phyloP scores from a whole-genome alignment of 1,140 invertebrate genomes.

The Triops cancriformis region DNA sequence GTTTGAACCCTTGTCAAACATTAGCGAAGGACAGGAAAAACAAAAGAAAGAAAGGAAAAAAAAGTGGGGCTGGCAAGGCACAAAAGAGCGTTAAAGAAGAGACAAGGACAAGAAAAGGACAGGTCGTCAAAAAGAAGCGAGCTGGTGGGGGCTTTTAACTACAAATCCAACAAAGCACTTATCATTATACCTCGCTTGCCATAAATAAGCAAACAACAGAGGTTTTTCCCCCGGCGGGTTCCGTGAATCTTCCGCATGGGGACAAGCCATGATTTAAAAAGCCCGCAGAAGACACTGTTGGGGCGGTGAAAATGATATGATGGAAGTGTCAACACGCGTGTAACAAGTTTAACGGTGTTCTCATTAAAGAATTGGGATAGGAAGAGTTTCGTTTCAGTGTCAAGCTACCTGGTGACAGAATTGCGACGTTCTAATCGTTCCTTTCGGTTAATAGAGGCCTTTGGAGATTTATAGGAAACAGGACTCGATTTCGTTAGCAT shows the following conservation, averaged over 20 bases:
- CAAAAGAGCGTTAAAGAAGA: background rate
- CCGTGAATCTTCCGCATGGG: background rate
- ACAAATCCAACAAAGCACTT: slow-evolving; percentile 14
- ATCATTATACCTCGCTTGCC: background rate
- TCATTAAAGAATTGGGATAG: no score
- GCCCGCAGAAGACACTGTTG: background rate
- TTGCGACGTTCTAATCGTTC: no score
- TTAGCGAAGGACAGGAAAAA: background rate
- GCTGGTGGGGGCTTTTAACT: background rate
- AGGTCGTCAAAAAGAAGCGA: background rate
- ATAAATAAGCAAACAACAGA: background rate
- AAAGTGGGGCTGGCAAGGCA: no score
- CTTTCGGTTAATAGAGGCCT: no score
- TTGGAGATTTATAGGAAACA: no score
- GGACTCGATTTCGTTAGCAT: no score
- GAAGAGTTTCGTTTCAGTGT: no score
- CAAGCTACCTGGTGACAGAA: no score
- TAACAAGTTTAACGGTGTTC: no score
- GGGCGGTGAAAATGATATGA: background rate
- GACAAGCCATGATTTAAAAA: background rate
- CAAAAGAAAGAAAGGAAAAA: no score
- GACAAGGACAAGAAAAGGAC: background rate
- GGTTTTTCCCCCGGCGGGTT: background rate
- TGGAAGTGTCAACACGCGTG: no score
- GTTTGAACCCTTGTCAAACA: slow-evolving; percentile 10